Base-by-base conservation (phyloP, 37 sponge, comb jelly and placozoan genomes). In the Halichondria panicea region DNA sequence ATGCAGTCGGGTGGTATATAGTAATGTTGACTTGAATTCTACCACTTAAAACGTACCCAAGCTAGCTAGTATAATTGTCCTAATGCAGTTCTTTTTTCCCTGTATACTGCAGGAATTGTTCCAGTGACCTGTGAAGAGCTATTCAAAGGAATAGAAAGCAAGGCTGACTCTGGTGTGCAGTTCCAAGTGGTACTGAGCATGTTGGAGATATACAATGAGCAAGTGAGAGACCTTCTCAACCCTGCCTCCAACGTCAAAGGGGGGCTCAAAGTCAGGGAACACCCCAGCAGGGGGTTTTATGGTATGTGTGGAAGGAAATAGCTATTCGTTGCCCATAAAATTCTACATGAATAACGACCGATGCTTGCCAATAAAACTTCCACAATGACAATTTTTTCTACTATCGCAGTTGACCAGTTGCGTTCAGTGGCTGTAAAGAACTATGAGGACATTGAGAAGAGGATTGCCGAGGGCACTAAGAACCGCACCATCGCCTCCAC, bases 161-260 rank as follows among this genome's bases (percentile, higher is more conserved):
- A 76, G 55, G n/a, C 54, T 33, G 63, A 36, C 4, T 46, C 46
- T 1, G 76, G 77, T 3, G 64, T 43, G 28, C 78, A 85, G 73
- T 85, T 75, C 68, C 80, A 90, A 45, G 86, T 90, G 22, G 42
- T 52, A 1, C 63, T 90, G 27, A 80, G 74, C 42, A 90, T 90
- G 91, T 58, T 90, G 58, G 91, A 90, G 59, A 90, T 90, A 56
- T 90, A 90, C 82, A 90, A 90, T 58, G 91, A 90, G 43, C 91
- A 87, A 43, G 81, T 80, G 25, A 48, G 86, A 46, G 91, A 90
- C 48, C 41, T 90, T 52, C 72, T 90, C 11, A 81, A 75, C 46
- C 44, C 67, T 24, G 52, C 43, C 9, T 41, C 69, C 0, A 33
- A 33, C 24, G 65, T 60, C 44, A 90, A 81, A 58, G 86, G 86